These are phyloP conservation scores for Ascaphus truei DNA, from an alignment of 2,113 vertebrate species.

Conservation along the genomic window DNA sequence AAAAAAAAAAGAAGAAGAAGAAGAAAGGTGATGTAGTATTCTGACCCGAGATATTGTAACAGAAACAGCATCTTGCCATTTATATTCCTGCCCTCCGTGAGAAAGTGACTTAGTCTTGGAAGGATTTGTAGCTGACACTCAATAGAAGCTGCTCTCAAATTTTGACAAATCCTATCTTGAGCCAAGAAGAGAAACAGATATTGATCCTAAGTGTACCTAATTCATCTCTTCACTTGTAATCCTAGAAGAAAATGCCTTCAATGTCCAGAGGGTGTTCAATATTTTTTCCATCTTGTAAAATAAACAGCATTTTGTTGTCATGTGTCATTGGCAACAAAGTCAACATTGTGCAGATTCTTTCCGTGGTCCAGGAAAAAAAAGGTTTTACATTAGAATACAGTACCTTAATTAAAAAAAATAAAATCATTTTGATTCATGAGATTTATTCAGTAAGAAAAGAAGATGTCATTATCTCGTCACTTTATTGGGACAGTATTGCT, in stretches of 20 bases:
- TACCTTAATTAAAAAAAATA: constrained; percentile 55
- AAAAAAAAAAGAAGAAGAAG: constrained; percentile 60
- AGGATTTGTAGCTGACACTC: constrained; percentile 81
- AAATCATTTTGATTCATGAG: constrained; percentile 54
- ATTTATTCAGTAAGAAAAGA: background rate
- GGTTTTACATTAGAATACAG: constrained; percentile 49
- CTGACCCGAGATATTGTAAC: constrained; percentile 65
- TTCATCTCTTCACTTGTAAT: constrained; percentile 84
- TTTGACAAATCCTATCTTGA: constrained; percentile 84
- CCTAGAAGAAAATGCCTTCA: constrained; percentile 78
- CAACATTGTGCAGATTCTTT: constrained; percentile 60
- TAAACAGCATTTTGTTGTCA: constrained; percentile 79
- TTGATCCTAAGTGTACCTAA: constrained; percentile 83
- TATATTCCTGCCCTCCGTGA: constrained; percentile 71
- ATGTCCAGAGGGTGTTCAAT: constrained; percentile 78
- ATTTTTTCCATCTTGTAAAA: constrained; percentile 83
- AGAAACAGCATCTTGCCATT: constrained; percentile 66
- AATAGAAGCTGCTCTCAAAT: constrained; percentile 75
- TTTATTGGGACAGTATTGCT: too few relatives aligned
- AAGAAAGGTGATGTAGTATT: constrained; percentile 61
- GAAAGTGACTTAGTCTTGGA: constrained; percentile 67
- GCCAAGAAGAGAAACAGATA: constrained; percentile 80
- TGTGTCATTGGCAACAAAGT: constrained; percentile 53
- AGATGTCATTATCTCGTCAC: too few relatives aligned
- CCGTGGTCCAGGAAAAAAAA: constrained; percentile 38